A percentile compares a stretch with the other conserved stretches of the same genome.
Conservation (phyloP, 2,113 vertebrate species). For the Cinclus cinclus region DNA sequence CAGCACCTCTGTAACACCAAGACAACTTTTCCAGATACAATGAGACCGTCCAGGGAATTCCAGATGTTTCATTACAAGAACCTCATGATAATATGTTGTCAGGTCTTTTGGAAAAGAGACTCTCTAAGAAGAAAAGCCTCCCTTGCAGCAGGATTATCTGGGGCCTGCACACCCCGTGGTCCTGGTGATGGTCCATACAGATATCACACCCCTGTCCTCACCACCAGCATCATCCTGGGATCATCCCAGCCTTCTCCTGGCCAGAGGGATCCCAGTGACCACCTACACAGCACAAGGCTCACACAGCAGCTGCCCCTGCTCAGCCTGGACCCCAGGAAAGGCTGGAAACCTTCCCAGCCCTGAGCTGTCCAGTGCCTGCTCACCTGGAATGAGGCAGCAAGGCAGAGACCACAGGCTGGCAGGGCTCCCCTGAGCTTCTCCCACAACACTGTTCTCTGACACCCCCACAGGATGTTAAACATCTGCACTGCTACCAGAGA, state of each 20-base stretch:
- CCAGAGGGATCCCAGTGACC: not conserved
- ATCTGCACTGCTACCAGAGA: not conserved
- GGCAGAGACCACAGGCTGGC: not conserved
- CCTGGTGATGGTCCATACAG: fast-evolving
- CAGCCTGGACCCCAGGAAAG: not conserved
- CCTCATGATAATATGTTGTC: not conserved
- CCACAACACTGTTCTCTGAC: not conserved
- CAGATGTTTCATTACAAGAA: not conserved
- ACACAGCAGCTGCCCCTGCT: not conserved
- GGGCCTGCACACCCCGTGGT: fast-evolving
- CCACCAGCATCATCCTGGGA: fast-evolving
- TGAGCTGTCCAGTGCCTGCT: not conserved
- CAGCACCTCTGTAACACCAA: not conserved
- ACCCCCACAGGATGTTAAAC: fast-evolving
- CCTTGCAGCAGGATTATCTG: no score
- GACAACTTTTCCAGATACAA: not conserved
- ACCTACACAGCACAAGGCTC: not conserved
- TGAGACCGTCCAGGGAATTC: not conserved
- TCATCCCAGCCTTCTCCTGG: not conserved
- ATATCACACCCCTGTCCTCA: not conserved
- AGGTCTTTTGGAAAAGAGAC: not conserved
- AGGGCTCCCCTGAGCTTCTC: not conserved
- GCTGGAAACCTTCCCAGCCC: not conserved
- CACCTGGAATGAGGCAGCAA: fast-evolving
- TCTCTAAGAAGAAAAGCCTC: not conserved